Conservation (phyloP, 2,113 vertebrate genomes). For the Trematomus loennbergii region DNA sequence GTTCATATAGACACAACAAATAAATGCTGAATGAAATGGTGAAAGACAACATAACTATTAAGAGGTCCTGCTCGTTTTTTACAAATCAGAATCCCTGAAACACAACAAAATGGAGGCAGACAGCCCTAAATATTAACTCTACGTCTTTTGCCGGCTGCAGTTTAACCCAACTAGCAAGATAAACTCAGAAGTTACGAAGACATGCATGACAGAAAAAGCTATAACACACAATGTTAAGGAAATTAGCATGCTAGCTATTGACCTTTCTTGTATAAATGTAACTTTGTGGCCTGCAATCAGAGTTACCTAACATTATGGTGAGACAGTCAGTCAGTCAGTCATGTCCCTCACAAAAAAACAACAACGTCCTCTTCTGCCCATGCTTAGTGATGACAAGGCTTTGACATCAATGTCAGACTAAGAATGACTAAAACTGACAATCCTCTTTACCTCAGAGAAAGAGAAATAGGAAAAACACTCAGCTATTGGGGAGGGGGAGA, state of each 20-base stretch:
- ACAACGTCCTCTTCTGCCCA: constrained; percentile 48
- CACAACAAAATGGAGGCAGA: constrained; percentile 1
- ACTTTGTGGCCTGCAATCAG: constrained; percentile 22
- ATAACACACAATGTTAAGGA: constrained; percentile 35
- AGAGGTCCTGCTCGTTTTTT: neutral
- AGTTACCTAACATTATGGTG: constrained; percentile 50
- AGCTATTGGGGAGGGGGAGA: constrained; percentile 42
- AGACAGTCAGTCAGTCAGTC: constrained; percentile 46
- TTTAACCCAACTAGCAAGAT: constrained; percentile 1
- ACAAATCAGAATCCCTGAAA: constrained; percentile 12
- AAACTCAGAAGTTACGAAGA: constrained; percentile 26
- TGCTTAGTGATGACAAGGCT: constrained; percentile 62
- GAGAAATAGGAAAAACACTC: constrained; percentile 51
- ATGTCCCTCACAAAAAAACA: constrained; percentile 14
- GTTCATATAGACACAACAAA: constrained; percentile 44
- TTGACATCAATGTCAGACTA: constrained; percentile 67
- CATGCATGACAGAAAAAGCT: constrained; percentile 1
- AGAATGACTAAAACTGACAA: constrained; percentile 73
- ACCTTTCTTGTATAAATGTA: constrained; percentile 23
- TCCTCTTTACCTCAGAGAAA: constrained; percentile 66
- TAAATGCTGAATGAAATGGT: constrained; percentile 12
- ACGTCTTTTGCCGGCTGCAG: constrained; percentile 24
- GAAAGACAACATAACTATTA: constrained; percentile 23
- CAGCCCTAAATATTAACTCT: constrained; percentile 3
- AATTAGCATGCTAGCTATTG: constrained; percentile 32